These are phyloP conservation scores for Adrianichthys oophorus DNA, from an alignment of 2,797 vertebrate species.

Conservation along the genomic window DNA sequence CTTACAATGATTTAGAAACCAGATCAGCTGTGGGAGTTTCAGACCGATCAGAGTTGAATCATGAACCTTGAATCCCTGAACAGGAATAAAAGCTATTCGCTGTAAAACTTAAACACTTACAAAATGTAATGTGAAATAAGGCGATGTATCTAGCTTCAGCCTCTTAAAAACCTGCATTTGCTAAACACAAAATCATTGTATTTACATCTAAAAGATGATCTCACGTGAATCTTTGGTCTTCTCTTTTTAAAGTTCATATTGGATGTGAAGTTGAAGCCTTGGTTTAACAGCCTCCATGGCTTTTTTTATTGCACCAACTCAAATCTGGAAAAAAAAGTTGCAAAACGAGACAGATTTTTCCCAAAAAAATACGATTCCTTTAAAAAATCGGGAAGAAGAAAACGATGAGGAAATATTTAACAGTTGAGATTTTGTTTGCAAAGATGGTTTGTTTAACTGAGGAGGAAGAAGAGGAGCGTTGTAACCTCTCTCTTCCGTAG, in stretches of 20 bases:
- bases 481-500: neutral
- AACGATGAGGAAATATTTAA: conserved; percentile 24
- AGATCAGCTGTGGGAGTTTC: conserved; percentile 25
- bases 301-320: conserved; percentile 54
- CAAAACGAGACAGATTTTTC: conserved; percentile 4
- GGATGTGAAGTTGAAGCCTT: conserved; percentile 15
- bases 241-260: neutral
- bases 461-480: conserved; percentile 7
- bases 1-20: conserved; percentile 42
- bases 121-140: conserved; percentile 22
- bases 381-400: conserved; percentile 17
- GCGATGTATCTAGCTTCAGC: conserved; percentile 40
- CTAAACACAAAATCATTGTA: conserved; percentile 27
- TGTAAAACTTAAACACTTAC: conserved; percentile 7
- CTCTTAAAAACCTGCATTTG: neutral
- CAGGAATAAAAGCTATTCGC: conserved; percentile 23
- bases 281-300: conserved; percentile 12
- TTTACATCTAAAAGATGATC: conserved; percentile 12
- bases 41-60: conserved; percentile 27
- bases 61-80: conserved; percentile 55
- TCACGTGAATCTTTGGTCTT: conserved; percentile 51
- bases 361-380: neutral
- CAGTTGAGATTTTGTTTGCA: conserved; percentile 14
- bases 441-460: conserved; percentile 13
- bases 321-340: conserved; percentile 28